Percentiles rank a stretch among this genome's conserved stretches.
phyloP scores from a whole-genome alignment of 2,797 vertebrate genomes.

The Chiroxiphia lanceolata region DNA sequence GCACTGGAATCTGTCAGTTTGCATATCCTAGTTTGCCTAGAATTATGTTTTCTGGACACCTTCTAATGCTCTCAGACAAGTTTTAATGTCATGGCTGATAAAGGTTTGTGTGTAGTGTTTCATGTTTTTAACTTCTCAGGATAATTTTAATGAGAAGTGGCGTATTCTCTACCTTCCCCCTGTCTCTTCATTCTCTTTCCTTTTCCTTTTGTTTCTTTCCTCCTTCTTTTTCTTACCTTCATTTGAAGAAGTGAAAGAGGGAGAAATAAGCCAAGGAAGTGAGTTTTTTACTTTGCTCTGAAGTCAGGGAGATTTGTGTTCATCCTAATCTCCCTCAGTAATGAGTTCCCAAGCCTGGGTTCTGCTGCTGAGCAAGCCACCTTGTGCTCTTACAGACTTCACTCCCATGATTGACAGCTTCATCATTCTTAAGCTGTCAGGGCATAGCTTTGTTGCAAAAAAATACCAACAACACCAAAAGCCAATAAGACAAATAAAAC shows the following conservation, averaged over 20 bases:
- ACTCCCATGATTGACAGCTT: not conserved
- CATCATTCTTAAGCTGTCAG: not conserved
- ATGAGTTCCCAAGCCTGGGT: not conserved
- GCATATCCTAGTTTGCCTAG: not conserved
- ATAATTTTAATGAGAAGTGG: not conserved
- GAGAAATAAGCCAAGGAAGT: not conserved
- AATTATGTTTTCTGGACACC: not conserved
- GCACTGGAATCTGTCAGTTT: not conserved
- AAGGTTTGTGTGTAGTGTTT: not conserved
- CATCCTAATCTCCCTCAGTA: not conserved
- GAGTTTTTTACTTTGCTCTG: not conserved
- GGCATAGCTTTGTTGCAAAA: not conserved
- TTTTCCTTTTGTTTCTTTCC: not conserved
- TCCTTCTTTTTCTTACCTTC: not conserved
- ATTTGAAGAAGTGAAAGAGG: not conserved
- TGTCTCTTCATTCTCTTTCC: not conserved
- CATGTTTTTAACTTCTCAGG: not conserved
- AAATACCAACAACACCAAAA: not conserved
- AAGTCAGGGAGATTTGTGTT: not conserved
- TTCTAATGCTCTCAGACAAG: not conserved
- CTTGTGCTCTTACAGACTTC: not conserved
- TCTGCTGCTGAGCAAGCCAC: not conserved
- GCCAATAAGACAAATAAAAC: not conserved
- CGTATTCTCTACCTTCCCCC: not conserved
- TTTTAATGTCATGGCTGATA: not conserved